These are phyloP conservation scores for Glareola pratincola DNA, from an alignment of 2,113 vertebrate genomes.

Conservation along the genomic window DNA sequence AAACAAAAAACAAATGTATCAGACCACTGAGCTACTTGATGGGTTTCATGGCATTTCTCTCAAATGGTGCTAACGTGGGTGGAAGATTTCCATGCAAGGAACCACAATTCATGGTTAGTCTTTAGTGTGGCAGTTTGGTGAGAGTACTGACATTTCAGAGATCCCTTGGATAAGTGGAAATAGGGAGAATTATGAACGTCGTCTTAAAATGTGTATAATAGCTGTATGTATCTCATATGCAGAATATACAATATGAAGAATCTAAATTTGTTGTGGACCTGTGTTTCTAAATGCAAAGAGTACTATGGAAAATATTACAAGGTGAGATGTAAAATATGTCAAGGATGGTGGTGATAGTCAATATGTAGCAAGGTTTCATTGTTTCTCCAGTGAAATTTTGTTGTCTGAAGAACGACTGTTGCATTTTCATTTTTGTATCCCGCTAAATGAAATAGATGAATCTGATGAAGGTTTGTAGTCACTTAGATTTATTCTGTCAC, in stretches of 20 bases:
- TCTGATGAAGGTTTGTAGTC: not conserved
- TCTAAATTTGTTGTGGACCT: not conserved
- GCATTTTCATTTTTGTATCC: not conserved
- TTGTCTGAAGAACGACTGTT: not conserved
- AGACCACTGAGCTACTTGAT: not conserved
- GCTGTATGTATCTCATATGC: accelerated
- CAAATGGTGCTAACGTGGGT: accelerated
- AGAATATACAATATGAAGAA: not conserved
- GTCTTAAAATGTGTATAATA: not conserved
- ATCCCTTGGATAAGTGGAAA: not conserved
- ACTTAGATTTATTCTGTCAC: not conserved
- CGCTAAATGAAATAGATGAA: not conserved
- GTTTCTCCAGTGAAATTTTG: not conserved
- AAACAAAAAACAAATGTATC: accelerated
- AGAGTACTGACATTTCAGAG: not conserved
- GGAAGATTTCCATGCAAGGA: not conserved
- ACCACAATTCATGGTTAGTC: not conserved
- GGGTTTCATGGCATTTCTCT: not conserved
- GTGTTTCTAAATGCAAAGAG: not conserved
- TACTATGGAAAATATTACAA: not conserved
- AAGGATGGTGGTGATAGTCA: not conserved
- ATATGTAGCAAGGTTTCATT: accelerated
- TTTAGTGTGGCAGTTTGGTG: not conserved
- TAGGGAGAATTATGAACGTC: not conserved
- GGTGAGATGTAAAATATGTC: not conserved